Base-by-base conservation (phyloP, 2,113 vertebrate species). In the Aptenodytes patagonicus region DNA sequence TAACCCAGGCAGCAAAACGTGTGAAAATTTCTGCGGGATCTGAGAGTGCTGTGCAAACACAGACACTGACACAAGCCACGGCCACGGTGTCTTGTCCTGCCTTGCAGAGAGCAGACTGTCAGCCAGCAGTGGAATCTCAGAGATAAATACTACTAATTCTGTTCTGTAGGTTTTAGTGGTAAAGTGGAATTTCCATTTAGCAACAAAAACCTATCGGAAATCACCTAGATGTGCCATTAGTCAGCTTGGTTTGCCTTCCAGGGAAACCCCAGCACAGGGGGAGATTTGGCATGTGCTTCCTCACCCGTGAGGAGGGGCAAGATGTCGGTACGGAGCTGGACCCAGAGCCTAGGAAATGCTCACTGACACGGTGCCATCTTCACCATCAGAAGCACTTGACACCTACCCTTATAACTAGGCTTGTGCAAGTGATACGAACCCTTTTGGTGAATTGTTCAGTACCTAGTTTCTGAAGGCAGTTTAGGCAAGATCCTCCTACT, bases 291-390 rank as follows among this genome's bases (percentile, higher is more conserved):
- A 4, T 10, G 25, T 40, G n/a, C n/a, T 72, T 61, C 54, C 10
- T 25, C 47, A 24, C 11, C 47, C 1, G 3, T 2, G 4, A 17
- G 36, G 40, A 62, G 24, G 17, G 18, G 19, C 11, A 6, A 28
- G 54, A 25, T 2, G 1, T 28, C 8, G 3, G 32, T 7, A 10
- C 0, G 1, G 47, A 25, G 62, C 32, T 18, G 49, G 69, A 55
- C 31, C n/a, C 42, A 24, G 58, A 9, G 49, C 3, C n/a, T 12
- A 7, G 40, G 62, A 25, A 9, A 42, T 4, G 42, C 24, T 57
- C 36, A 17, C 47, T 5, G 1, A 32, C 57, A 46, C 0, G 1
- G 49, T 9, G 17, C 70, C 36, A 2, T 17, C 51, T 11, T 32
- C 26, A 54, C 22, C 2, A 1, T 18, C 64, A 38, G 36, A 17